Evolutionary conservation across 2,113 vertebrate genomes (phyloP), one percentile per base, ranked within the genome.

Genomic region (Andinoacara biseriatus): DNA sequence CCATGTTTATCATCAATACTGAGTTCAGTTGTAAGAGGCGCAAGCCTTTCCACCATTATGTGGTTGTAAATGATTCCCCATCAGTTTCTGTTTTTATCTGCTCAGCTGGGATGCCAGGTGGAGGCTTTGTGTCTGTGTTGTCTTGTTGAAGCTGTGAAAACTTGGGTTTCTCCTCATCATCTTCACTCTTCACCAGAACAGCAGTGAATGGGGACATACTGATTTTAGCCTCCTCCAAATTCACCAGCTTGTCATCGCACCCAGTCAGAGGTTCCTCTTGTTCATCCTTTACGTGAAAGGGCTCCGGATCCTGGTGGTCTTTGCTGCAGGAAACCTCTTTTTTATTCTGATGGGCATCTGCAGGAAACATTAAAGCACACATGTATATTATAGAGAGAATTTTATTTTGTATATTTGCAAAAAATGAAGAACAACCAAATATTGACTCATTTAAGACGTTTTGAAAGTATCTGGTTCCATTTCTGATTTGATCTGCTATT

Each of bases 161-260:
- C 26, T 67, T 40, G 17, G 54, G 15, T 83, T 83, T 76, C 74
- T 76, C 74, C 18, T 83, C 77, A 29, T 78, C 59, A 3, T 76
- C 81, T 33, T 87, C 38, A 58, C 54, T 83, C n/a, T 76, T 89
- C 10, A 65, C 43, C 10, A 15, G 4, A 83, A 17, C 6, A 1
- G 3, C 20, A 52, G 46, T 72, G 13, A 72, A n/a, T 52, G 26
- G 26, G 3, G 24, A 11, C 14, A 11, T 24, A 46, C 2, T 62
- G 1, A 62, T 38, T 35, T 78, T 61, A 77, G 46, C 5, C 43
- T 78, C 58, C 14, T 62, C 29, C 43, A 62, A 43, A 26, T 54
- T n/a, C 8, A 72, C 3, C 6, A 58, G 20, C 20, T 76, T 14
- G 5, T 31, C 52, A 35, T 82, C 10, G 0, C 43, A 40, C 49